Base-by-base conservation (phyloP, 2,888 invertebrate genomes). In the Synergus laeviventris region DNA sequence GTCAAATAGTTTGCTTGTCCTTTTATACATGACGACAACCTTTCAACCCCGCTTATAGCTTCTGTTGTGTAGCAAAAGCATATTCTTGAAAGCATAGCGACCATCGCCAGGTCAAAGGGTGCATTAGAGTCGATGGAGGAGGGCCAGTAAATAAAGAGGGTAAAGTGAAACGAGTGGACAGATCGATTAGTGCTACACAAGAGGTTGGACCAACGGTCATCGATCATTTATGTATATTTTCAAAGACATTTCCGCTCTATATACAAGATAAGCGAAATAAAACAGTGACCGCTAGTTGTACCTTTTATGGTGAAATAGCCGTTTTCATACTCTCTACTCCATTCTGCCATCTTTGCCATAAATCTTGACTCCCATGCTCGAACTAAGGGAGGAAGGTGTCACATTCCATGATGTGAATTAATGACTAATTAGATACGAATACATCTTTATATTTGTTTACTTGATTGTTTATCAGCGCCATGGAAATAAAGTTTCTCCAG, bases 211-310 rank as follows among this genome's bases (percentile, higher is more conserved):
- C 45, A 66, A 31, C 14, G 66, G 16, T 66, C 21, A 66, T 66
- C 66, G 66, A 66, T 66, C 66, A 66, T 45, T 45, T 24, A 45
- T n/a, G 31, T 24, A 66, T 66, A 45, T 45, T n/a, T 66, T 66
- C 42, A 24, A 45, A 45, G 31, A 66, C 45, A 45, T 45, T 66
- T 66, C 45, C 61, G 36, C 24, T 36, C 61, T 36, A 31, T 61
- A 24, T 14, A 24, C 9, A 31, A 42, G 16, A 45, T 21, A 54
- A 18, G 18, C 2, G 9, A 54, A 18, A 54, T 49, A n/a, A 49
- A 49, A n/a, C 49, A 49, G n/a, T 49, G 8, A 16, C 36, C 36
- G 7, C 36, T 4, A 36, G 3, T 36, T 36, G 2, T 7, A 36
- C 36, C 7, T 4, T 36, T 7, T 36, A 36, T 36, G 3, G 36